Evolutionary conservation across 2,888 invertebrate species (phyloP).

Genomic region (Pelosia muscerda): DNA sequence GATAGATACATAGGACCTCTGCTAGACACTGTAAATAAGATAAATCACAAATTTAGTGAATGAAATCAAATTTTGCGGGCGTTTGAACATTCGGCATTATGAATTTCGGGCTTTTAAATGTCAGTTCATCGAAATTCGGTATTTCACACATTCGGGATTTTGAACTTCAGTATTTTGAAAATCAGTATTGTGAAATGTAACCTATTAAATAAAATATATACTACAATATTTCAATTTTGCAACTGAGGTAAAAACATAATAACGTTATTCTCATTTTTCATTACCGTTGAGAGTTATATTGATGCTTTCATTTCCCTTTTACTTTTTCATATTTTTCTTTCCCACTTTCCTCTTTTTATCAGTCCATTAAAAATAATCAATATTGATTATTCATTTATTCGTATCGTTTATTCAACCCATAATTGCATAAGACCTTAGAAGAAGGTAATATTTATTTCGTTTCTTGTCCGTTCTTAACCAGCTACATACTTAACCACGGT

Average conservation of each 20-base stretch:
- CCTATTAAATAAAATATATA: background rate
- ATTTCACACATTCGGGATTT: too few species aligned
- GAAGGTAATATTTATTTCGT: background rate
- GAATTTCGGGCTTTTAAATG: too few species aligned
- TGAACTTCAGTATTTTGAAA: too few species aligned
- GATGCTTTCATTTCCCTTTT: background rate
- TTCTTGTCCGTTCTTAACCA: background rate
- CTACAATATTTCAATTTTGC: background rate
- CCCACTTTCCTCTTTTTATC: background rate
- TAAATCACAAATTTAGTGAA: too few species aligned
- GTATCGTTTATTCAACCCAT: background rate
- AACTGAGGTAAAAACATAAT: background rate
- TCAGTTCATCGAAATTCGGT: too few species aligned
- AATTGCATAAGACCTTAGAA: too few species aligned
- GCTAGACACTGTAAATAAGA: too few species aligned
- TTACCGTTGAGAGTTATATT: background rate
- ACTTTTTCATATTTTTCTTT: background rate
- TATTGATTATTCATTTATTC: background rate
- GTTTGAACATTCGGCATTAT: too few species aligned
- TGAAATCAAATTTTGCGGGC: too few species aligned
- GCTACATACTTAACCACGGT: background rate
- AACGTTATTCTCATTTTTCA: background rate
- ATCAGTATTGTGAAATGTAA: too few species aligned
- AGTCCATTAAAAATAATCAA: background rate
- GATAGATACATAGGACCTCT: too few species aligned